Base-by-base conservation (phyloP, 2,113 vertebrate genomes). In the Limnothrissa miodon region DNA sequence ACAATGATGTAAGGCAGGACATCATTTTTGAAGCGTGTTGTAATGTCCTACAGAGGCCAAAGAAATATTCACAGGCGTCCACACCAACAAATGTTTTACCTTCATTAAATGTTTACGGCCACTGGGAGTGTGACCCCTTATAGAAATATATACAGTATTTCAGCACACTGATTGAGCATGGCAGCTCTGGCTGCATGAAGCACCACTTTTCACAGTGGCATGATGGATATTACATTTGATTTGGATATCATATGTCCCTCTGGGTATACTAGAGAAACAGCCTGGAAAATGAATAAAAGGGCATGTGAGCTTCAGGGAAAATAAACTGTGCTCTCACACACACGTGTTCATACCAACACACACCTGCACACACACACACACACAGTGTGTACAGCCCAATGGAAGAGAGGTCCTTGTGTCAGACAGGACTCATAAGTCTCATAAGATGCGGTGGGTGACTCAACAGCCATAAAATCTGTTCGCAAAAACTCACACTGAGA, bases 401-500 rank as follows among this genome's bases (percentile, higher is more conserved):
- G 66, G 29, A 36, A 74, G 33, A 74, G 25, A 33, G 25, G 33
- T 74, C 25, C 66, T 74, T 17, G 66, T 74, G 66, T 74, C 33
- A 33, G 25, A 33, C 66, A 74, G 66, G 29, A 74, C 29, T 33
- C 29, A 29, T 74, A 74, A 74, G 66, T 36, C 66, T 74, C 66
- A 70, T 15, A 74, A 74, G 25, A 74, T 33, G 29, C 15, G 33
- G 66, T 36, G 36, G 66, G 4, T 74, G 66, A 33, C 66, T 74
- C 66, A 74, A 74, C 66, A 74, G 29, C 29, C 25, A 33, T 74
- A 74, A 74, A 74, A 74, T 33, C 66, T 36, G 66, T 74, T 74
- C 11, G 66, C 66, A 74, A 74, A 0, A 36, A 33, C 66, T 36
- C 66, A 74, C 13, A 74, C 25, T 13, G 29, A 74, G 33, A 13